Evolutionary conservation across 1,140 invertebrate species (phyloP).

Genomic region (Scylla paramamosain): DNA sequence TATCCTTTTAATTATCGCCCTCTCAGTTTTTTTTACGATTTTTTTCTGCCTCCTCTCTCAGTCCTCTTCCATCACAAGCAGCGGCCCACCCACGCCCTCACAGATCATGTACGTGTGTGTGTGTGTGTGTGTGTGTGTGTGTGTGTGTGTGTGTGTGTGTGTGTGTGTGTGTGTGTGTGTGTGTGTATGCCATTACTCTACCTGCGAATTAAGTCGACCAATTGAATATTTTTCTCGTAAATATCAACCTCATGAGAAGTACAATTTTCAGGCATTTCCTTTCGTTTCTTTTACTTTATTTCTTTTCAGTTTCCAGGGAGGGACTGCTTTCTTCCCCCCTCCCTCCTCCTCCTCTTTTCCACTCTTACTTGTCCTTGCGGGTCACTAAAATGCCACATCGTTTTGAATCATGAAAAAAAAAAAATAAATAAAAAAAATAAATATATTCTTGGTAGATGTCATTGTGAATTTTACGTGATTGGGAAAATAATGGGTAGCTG

Average conservation of each 20-base stretch:
- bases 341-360: neutral
- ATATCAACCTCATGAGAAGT: neutral
- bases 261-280: neutral
- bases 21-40: neutral
- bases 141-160: constrained; percentile 18
- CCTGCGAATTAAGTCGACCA: neutral
- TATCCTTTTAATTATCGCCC: neutral
- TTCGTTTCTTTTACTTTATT: no score
- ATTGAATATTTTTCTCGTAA: constrained; percentile 24
- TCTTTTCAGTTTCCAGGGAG: no score
- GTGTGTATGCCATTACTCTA: neutral
- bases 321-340: neutral
- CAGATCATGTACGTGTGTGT: neutral
- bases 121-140: constrained; percentile 20
- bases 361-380: no score
- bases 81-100: neutral
- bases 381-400: no score
- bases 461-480: no score
- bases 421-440: no score
- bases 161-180: constrained; percentile 20
- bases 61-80: neutral
- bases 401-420: no score
- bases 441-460: no score
- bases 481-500: no score
- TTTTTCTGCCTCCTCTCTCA: neutral